Evolutionary conservation across 2,888 invertebrate genomes (phyloP).

Genomic region (Mallateleia sp.): DNA sequence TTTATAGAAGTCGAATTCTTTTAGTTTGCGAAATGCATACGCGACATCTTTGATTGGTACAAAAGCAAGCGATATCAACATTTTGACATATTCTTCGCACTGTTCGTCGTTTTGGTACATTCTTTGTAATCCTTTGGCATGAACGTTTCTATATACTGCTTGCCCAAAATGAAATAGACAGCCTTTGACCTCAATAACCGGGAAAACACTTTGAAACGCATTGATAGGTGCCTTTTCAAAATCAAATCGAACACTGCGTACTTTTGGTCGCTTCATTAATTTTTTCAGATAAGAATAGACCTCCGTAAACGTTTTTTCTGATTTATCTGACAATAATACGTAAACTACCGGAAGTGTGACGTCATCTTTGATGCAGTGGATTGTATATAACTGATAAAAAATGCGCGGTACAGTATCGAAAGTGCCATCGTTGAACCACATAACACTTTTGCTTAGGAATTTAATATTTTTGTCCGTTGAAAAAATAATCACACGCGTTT

Average conservation of each 20-base stretch:
- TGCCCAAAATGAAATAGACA: slow-evolving; percentile 16
- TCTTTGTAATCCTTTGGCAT: not conserved
- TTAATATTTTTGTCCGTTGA: too few relatives aligned
- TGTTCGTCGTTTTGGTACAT: slow-evolving; percentile 1
- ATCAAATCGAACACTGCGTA: too few relatives aligned
- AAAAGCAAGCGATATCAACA: not conserved
- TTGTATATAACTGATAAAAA: not conserved
- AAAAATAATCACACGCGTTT: too few relatives aligned
- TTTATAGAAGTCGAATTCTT: not conserved
- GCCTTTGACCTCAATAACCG: too few relatives aligned
- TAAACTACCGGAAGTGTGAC: not conserved
- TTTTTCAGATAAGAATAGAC: not conserved
- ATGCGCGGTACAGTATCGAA: too few relatives aligned
- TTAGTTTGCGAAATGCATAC: not conserved
- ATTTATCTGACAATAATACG: not conserved
- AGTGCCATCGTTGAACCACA: too few relatives aligned
- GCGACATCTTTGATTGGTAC: not conserved
- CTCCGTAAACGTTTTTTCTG: not conserved
- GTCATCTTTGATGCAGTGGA: not conserved
- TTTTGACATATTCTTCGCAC: slow-evolving; percentile 24
- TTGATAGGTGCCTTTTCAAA: not conserved
- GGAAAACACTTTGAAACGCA: too few relatives aligned
- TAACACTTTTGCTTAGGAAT: too few relatives aligned
- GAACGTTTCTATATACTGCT: not conserved
- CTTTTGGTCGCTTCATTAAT: too few relatives aligned